phyloP scores from a whole-genome alignment of 1,140 invertebrate genomes.

The Carposina sasakii region DNA sequence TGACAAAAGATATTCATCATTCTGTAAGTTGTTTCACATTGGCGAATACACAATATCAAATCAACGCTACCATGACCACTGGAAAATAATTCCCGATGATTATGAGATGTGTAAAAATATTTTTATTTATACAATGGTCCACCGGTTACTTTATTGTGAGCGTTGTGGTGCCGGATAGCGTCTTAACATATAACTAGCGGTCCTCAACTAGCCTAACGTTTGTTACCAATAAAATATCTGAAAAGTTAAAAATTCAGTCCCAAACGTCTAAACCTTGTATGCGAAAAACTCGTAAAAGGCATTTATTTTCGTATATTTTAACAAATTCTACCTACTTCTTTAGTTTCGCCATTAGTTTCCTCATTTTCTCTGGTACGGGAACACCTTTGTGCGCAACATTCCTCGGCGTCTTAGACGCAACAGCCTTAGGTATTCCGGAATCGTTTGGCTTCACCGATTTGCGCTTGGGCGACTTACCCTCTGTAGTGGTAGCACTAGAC shows the following conservation, averaged over 20 bases:
- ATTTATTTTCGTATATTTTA: too few species aligned
- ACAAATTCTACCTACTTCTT: too few species aligned
- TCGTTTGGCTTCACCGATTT: constrained; percentile 3
- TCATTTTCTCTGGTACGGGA: constrained; percentile 47
- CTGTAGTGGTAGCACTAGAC: constrained; percentile 19
- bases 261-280: background rate
- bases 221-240: constrained; percentile 14
- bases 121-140: constrained; percentile 58
- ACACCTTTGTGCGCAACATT: constrained; percentile 32
- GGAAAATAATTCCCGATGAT: constrained; percentile 38
- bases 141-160: constrained; percentile 56
- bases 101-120: constrained; percentile 61
- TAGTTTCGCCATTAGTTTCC: constrained; percentile 38
- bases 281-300: constrained; percentile 17
- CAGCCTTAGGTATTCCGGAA: background rate
- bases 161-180: constrained; percentile 44
- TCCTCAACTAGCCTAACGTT: constrained; percentile 20
- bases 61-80: constrained; percentile 40
- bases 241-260: constrained; percentile 15
- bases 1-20: constrained; percentile 60
- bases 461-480: background rate
- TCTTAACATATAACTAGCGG: too few species aligned
- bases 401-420: constrained; percentile 22
- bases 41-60: constrained; percentile 50
- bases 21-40: constrained; percentile 38